Evolutionary conservation across 2,797 vertebrate genomes (phyloP), one percentile per base, ranked within the genome.

Genomic region (Acanthurus lineatus): DNA sequence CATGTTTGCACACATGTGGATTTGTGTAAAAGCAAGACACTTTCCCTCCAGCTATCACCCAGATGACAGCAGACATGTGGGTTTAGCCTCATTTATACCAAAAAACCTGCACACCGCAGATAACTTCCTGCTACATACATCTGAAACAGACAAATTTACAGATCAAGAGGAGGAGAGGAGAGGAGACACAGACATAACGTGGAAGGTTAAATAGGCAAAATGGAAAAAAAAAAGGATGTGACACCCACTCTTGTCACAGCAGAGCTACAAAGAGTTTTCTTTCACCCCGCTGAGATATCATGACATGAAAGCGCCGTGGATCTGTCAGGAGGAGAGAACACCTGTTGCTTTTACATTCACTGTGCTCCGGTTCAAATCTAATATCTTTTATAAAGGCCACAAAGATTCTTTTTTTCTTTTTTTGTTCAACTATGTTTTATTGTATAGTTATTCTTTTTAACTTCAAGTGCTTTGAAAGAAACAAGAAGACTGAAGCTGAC

Each of bases 121-220:
- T 40, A 68, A 84, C 72, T 79, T 87, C 79, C 25, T 56, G 72
- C 53, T 59, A 81, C 63, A 81, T 80, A 68, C 68, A 69, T 57
- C 60, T 67, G 52, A 60, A 78, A 82, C 17, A 69, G 52, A 76
- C 67, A 69, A 45, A 76, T 2, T 35, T 16, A 49, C 3, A 80
- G 64, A 73, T 62, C 42, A 71, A 85, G 69, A 42, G 32, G 28
- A 77, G 2, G 22, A 1, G 0, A 54, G 32, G 19, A 67, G 16
- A 32, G 7, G n/a, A 42, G 40, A 42, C 40, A 42, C 22, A 38
- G 1, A 19, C 17, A 67, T 35, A 6, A 47, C 0, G 5, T 53
- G 28, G 38, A 60, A 47, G 40, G 73, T 84, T 74, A 74, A 77
- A 82, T 15, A 47, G 62, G 44, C 28, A 44, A 42, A 79, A 60